phyloP scores from a whole-genome alignment of 2,888 invertebrate genomes.

The Caenorhabditis virilis region DNA sequence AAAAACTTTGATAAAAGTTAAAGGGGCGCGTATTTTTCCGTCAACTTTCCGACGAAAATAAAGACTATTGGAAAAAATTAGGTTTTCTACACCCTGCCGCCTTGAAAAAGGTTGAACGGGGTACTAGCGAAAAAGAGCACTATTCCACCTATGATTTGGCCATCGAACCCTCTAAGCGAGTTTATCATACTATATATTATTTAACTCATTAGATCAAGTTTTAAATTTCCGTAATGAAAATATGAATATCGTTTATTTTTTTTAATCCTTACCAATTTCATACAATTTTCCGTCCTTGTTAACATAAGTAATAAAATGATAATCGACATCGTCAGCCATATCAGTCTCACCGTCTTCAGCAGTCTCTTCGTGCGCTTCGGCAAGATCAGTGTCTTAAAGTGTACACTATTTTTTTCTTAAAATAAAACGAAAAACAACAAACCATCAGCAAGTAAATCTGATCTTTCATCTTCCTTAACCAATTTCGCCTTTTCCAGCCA shows the following conservation, averaged over 20 bases:
- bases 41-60: no score
- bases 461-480: conserved; percentile 51
- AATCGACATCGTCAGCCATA: conserved; percentile 52
- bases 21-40: no score
- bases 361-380: conserved; percentile 46
- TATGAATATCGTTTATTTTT: background rate
- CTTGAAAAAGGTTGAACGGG: no score
- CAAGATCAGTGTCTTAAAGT: conserved; percentile 41
- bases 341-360: conserved; percentile 61
- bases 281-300: conserved; percentile 55
- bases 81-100: no score
- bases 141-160: no score
- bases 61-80: no score
- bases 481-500: conserved; percentile 57
- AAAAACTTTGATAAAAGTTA: no score
- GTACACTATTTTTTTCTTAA: background rate
- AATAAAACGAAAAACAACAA: background rate
- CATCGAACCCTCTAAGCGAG: no score
- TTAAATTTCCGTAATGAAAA: no score
- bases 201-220: no score
- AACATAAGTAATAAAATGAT: conserved; percentile 65
- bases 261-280: conserved; percentile 56
- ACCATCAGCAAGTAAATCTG: conserved; percentile 45
- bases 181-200: no score
- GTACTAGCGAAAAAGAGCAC: no score